Conservation (phyloP, 2,888 invertebrate genomes). For the Tetragonula carbonaria region DNA sequence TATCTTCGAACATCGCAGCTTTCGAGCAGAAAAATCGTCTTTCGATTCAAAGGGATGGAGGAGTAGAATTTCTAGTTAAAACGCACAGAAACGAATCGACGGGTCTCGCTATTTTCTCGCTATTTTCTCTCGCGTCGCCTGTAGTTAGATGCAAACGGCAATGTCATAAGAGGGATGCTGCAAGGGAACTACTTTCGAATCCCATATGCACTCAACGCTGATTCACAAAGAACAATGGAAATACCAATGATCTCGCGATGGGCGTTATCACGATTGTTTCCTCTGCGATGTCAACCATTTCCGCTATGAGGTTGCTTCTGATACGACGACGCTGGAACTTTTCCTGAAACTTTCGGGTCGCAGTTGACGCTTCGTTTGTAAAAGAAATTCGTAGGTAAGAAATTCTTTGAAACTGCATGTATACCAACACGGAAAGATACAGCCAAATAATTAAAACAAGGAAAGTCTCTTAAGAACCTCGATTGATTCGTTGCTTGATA, state of each 20-base stretch:
- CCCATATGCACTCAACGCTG: conserved; percentile 51
- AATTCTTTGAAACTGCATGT: too few species aligned
- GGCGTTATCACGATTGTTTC: conserved; percentile 13
- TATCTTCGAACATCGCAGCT: neutral
- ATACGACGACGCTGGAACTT: too few species aligned
- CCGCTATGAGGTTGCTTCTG: too few species aligned
- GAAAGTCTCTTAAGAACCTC: too few species aligned
- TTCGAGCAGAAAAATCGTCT: conserved; percentile 1
- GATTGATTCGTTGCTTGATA: too few species aligned
- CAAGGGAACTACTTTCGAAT: conserved; percentile 67
- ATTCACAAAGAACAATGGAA: conserved; percentile 69
- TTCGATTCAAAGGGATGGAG: neutral
- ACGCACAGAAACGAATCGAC: conserved; percentile 9
- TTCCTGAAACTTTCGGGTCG: too few species aligned
- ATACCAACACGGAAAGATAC: too few species aligned
- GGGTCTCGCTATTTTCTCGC: conserved; percentile 29
- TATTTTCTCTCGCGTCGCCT: conserved; percentile 17
- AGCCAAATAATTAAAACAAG: too few species aligned
- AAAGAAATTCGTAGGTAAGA: too few species aligned
- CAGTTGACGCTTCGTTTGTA: too few species aligned
- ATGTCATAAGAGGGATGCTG: conserved; percentile 52
- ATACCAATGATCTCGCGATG: conserved; percentile 67
- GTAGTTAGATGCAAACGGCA: conserved; percentile 28
- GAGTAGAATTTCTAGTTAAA: neutral
- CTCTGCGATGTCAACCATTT: neutral